Percentiles rank a stretch among this genome's conserved stretches.
Conservation (phyloP, 1,140 invertebrate genomes). For the Harpegnathos saltator region DNA sequence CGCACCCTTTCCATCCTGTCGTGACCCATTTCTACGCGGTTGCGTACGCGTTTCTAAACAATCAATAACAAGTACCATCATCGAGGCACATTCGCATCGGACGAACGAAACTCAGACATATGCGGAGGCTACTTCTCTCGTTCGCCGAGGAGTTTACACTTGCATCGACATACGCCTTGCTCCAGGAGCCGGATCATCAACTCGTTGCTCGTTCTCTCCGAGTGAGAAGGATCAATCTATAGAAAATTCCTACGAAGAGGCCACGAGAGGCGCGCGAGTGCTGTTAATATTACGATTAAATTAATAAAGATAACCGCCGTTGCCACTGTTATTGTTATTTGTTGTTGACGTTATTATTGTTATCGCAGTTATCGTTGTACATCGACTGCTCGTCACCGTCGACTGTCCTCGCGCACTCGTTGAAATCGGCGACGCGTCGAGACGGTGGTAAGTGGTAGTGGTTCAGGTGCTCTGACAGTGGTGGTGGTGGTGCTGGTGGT, state of each 20-base stretch:
- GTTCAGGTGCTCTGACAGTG: not conserved
- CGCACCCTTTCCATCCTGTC: slow-evolving; percentile 18
- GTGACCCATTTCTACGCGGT: not conserved
- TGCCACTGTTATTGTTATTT: slow-evolving; percentile 11
- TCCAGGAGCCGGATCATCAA: not conserved
- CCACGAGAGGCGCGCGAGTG: not conserved
- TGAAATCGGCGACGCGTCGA: not conserved
- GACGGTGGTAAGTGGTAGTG: slow-evolving; percentile 5
- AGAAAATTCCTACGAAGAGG: slow-evolving; percentile 31
- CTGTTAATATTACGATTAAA: slow-evolving; percentile 30
- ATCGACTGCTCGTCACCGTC: not conserved
- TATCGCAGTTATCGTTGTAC: slow-evolving; percentile 27
- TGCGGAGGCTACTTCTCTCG: not conserved
- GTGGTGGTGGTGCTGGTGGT: too few species aligned
- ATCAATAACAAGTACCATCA: slow-evolving; percentile 34
- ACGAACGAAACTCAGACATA: not conserved
- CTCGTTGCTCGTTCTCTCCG: not conserved
- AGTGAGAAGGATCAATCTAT: slow-evolving; percentile 8
- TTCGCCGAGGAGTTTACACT: not conserved
- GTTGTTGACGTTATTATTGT: slow-evolving; percentile 43
- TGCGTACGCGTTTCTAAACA: slow-evolving; percentile 25
- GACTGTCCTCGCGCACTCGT: not conserved
- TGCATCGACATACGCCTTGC: not conserved
- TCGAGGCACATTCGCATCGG: slow-evolving; percentile 11
- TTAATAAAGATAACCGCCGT: slow-evolving; percentile 18